A percentile compares a stretch with the other conserved stretches of the same genome.
Conservation (phyloP, 2,113 vertebrate genomes). For the Tympanuchus pallidicinctus region DNA sequence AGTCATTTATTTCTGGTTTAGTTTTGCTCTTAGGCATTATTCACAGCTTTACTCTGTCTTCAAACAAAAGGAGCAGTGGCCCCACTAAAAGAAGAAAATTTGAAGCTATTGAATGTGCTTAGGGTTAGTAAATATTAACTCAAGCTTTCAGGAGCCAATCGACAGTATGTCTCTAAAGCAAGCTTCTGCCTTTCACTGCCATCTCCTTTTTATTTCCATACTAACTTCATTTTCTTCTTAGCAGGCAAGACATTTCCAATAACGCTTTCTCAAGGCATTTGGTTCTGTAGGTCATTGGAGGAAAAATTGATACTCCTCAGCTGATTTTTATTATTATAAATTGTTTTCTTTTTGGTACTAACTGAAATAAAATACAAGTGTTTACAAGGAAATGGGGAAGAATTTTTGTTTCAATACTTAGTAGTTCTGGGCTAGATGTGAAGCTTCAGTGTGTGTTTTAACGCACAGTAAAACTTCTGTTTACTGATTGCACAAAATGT, state of each 20-base stretch:
- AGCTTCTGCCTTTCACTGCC: neutral
- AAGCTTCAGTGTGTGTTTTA: neutral
- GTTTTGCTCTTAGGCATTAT: conserved; percentile 66
- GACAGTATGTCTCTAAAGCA: neutral
- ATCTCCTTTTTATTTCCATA: neutral
- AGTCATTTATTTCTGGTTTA: conserved; percentile 55
- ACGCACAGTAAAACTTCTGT: neutral
- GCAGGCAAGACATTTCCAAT: neutral
- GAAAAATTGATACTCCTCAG: neutral
- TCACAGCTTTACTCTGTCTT: conserved; percentile 60
- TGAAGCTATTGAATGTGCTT: conserved; percentile 47
- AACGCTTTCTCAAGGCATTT: neutral
- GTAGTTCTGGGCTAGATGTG: neutral
- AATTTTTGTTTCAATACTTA: neutral
- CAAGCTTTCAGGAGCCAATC: conserved; percentile 24
- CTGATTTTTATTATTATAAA: neutral
- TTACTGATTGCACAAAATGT: neutral
- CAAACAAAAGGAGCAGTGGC: conserved; percentile 59
- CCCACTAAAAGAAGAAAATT: conserved; percentile 40
- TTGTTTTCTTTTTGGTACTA: neutral
- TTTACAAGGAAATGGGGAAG: neutral
- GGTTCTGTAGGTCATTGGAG: neutral
- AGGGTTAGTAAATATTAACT: conserved; percentile 67
- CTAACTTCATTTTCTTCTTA: neutral
- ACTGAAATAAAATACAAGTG: neutral